Evolutionary conservation across 2,888 invertebrate species (phyloP), one percentile per base, ranked within the genome.

Genomic region (Myopa tessellatipennis): DNA sequence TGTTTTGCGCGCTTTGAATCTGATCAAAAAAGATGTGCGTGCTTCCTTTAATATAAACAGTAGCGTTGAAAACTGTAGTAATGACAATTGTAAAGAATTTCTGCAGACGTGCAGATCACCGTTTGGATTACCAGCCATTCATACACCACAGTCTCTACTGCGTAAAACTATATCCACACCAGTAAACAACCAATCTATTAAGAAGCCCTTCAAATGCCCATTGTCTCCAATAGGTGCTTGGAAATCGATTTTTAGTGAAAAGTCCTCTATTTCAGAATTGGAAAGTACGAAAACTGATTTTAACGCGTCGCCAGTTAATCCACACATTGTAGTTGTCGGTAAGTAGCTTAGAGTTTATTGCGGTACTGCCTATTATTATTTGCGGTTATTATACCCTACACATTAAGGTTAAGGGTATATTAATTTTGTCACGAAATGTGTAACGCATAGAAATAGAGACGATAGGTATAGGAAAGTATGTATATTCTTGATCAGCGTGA

Each of bases 31-130:
- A 5, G 65, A 84, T 77, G 84, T 88, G 6, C 83, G 87, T 4
- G 81, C 80, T 16, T 87, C 88, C 1, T 87, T 84, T 40, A 88
- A 88, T 76, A 84, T 86, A 50, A 85, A 88, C 74, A 87, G 87
- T 2, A 88, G 88, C 76, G 81, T 85, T 34, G 88, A 88, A 79
- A 87, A 85, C 34, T 84, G 84, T 72, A 81, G 78, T 16, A 72
- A 34, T 14, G 76, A 79, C n/a, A 18, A 45, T 5, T 74, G 58
- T 12, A 52, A 40, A 40, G 40, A 38, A n/a, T 36, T 68, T 7
- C 7, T 60, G 6, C 45, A 38, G 8, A 38, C 12, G 18, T 40
- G 16, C 10, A 40, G 14, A 10, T n/a, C 60, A 6, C 71, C 8
- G 26, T 7, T 40, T 38, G 34, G 45, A 1, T 6, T 52, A 14